Base-by-base conservation (phyloP, 2,888 invertebrate species). In the Drosophila pegasa region DNA sequence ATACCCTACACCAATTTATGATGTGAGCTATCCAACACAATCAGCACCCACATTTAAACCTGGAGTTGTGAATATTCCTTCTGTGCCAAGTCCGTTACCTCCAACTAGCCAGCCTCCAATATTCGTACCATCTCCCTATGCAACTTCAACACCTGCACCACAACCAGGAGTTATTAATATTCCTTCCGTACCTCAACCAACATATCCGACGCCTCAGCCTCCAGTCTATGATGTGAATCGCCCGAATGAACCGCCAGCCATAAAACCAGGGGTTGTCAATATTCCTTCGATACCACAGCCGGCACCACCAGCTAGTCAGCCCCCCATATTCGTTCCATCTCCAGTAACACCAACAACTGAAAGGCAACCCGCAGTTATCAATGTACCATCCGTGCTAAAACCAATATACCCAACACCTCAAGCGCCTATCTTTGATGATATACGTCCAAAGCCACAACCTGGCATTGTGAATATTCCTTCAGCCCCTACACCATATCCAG, bases 381-480 rank as follows among this genome's bases (percentile, higher is more conserved):
- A 67, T 38, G 52, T 78, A 48, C 65, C 78, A 7, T 69, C 65
- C 1, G 31, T 41, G 16, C 43, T 40, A 6, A 56, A 89, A 8
- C 71, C 78, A 1, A 41, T 37, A 9, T 50, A 65, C 7, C 55
- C 79, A 2, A 27, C 63, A 22, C 51, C 69, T 3, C 48, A 54
- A 5, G 50, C 65, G 3, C 73, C 79, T 0, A 10, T 51, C n/a
- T 69, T 65, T 8, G 35, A 71, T 27, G 68, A 60, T 1, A 58
- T 59, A 20, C 47, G 75, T 7, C 61, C 51, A n/a, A 33, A 43
- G 16, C 18, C 45, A 5, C 43, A 45, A 22, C 63, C 80, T 2
- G 63, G 40, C 35, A 57, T 80, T 3, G 48, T 80, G 2, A 83
- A 86, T 45, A 73, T 82, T 43, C 78, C 86, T 2, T 80, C 82